Base-by-base conservation (phyloP, 1,140 invertebrate genomes). In the Oedothorax gibbosus region DNA sequence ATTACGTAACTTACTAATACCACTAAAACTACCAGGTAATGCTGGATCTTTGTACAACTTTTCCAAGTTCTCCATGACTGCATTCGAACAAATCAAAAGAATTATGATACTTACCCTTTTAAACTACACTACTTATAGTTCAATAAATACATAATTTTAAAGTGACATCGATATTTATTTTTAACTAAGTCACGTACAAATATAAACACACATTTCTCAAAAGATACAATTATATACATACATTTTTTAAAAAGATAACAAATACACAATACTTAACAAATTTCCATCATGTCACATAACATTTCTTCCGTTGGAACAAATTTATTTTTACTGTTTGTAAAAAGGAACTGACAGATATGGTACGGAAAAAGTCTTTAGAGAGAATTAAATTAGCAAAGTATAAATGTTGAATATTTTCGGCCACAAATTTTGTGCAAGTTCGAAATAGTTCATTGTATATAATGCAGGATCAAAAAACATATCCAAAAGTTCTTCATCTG, bases 31-130 rank as follows among this genome's bases (percentile, higher is more conserved):
- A 14, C n/a, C 76, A 9, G 35, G 15, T 35, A 35, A 2, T 54
- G 53, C 12, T 10, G 85, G 51, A 79, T 86, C 50, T n/a, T 62
- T 72, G 53, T 86, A 86, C 8, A 86, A n/a, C 18, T 78, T 35
- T 8, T 60, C 62, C 14, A 86, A 60, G n/a, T 50, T 15, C 7
- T 69, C 7, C 12, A 15, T 49, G 12, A 14, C 12, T 14, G 7
- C 15, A 35, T 49, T 14, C 7, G 7, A 7, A 6, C 3, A 9
- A 12, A 35, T 49, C 7, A 49, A 0, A 0, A 18, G 12, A 66
- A 0, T 11, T 1, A 21, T 3, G 10, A 7, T 49, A 12, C n/a
- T 51, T 6, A 50, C 50, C 2, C 15, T 4, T 9, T 2, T 15
- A 15, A 50, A 1, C 15, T 1, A 69, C 12, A 50, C 0, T 10